Percentiles rank a stretch among this genome's conserved stretches.
phyloP scores from a whole-genome alignment of 2,797 vertebrate species.

The Acestrorhynchus altus region DNA sequence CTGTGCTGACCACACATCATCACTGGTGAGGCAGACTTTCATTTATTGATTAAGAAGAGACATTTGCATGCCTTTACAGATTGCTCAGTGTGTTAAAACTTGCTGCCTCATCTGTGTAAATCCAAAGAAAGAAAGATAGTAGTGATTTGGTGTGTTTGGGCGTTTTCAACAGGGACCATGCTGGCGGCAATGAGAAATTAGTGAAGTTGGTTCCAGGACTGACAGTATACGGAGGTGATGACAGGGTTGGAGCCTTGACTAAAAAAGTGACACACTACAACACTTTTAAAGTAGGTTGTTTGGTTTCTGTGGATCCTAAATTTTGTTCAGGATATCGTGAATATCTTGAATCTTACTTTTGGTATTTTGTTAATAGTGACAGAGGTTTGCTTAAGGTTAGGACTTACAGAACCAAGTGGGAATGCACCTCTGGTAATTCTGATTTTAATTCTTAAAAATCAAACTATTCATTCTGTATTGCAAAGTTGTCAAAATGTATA shows the following conservation, averaged over 20 bases:
- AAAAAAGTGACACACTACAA: slow-evolving; percentile 89
- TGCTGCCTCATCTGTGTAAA: neutral
- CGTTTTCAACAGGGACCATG: slow-evolving; percentile 88
- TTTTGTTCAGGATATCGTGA: neutral
- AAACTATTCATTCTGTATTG: no score
- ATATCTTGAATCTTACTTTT: neutral
- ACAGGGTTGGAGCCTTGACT: slow-evolving; percentile 88
- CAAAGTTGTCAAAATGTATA: no score
- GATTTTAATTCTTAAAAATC: neutral
- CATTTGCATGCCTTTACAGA: neutral
- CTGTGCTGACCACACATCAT: slow-evolving; percentile 95
- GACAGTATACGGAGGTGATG: slow-evolving; percentile 90
- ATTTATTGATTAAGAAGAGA: neutral
- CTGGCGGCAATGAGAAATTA: slow-evolving; percentile 95
- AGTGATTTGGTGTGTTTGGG: neutral
- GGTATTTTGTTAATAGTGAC: neutral
- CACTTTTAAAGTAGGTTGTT: slow-evolving; percentile 84
- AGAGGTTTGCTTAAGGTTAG: no score
- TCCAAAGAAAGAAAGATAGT: neutral
- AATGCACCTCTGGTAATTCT: neutral
- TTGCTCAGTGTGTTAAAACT: neutral
- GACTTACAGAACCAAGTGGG: neutral
- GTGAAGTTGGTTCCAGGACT: slow-evolving; percentile 86
- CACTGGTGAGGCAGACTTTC: slow-evolving; percentile 85
- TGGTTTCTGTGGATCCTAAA: neutral